Conservation (phyloP, 2,797 vertebrate genomes). For the Streptopelia turtur region DNA sequence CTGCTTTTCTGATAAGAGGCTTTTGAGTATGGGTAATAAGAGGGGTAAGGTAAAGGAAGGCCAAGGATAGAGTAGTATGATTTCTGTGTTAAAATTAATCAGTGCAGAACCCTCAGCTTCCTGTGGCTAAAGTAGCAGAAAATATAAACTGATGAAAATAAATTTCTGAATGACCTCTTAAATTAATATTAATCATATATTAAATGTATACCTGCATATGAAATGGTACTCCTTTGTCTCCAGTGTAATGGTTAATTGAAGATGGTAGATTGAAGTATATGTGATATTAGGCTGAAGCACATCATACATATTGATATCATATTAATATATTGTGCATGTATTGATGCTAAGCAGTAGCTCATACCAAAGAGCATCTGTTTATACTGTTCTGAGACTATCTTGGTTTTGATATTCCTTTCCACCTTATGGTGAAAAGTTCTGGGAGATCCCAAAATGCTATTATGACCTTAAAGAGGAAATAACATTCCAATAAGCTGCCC, state of each 20-base stretch:
- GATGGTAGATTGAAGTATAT: background rate
- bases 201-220: background rate
- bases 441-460: background rate
- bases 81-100: background rate
- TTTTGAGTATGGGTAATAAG: background rate
- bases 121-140: background rate
- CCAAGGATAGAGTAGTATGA: background rate
- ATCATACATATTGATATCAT: background rate
- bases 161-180: background rate
- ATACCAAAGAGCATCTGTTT: background rate
- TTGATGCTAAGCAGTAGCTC: background rate
- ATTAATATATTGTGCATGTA: accelerated
- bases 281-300: background rate
- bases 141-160: background rate
- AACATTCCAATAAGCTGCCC: background rate
- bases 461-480: background rate
- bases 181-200: background rate
- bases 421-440: background rate
- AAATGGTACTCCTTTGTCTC: background rate
- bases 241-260: background rate
- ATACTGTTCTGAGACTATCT: background rate
- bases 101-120: background rate
- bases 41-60: background rate
- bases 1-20: background rate
- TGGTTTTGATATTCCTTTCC: background rate